Percentiles rank a stretch among this genome's conserved stretches.
Conservation (phyloP, 2,113 vertebrate species). For the Oenanthe melanoleuca region DNA sequence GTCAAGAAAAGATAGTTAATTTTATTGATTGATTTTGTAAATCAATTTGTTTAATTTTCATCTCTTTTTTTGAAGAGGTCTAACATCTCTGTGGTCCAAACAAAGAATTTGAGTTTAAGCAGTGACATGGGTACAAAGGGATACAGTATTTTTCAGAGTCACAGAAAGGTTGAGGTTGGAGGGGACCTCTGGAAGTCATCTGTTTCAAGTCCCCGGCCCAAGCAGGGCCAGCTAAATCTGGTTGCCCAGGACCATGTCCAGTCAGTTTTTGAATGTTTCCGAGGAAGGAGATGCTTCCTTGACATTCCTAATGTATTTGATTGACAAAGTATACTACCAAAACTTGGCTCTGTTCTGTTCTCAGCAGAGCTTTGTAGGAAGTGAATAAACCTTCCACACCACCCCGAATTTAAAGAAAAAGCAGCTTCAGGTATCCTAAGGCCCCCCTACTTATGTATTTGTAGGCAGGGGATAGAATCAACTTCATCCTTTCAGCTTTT, state of each 20-base stretch:
- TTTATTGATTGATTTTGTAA: background rate
- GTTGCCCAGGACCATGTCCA: background rate
- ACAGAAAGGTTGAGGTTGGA: background rate
- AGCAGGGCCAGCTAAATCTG: background rate
- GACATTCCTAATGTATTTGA: background rate
- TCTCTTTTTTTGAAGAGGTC: background rate
- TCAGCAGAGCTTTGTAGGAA: background rate
- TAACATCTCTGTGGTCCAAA: background rate
- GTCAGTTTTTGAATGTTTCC: background rate
- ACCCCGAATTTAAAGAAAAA: background rate
- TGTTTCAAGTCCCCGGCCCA: background rate
- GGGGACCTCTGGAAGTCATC: background rate
- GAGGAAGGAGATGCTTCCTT: background rate
- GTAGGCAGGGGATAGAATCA: background rate
- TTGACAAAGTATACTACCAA: background rate
- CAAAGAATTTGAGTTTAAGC: background rate
- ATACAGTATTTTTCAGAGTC: background rate
- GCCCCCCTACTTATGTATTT: background rate
- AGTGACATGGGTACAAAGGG: background rate
- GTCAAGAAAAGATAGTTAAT: background rate
- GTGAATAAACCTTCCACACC: background rate
- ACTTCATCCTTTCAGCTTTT: background rate
- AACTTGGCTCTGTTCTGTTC: background rate
- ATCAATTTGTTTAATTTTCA: background rate
- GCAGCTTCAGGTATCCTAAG: background rate